phyloP scores from a whole-genome alignment of 2,797 vertebrate genomes.

The Crenuchus spilurus region DNA sequence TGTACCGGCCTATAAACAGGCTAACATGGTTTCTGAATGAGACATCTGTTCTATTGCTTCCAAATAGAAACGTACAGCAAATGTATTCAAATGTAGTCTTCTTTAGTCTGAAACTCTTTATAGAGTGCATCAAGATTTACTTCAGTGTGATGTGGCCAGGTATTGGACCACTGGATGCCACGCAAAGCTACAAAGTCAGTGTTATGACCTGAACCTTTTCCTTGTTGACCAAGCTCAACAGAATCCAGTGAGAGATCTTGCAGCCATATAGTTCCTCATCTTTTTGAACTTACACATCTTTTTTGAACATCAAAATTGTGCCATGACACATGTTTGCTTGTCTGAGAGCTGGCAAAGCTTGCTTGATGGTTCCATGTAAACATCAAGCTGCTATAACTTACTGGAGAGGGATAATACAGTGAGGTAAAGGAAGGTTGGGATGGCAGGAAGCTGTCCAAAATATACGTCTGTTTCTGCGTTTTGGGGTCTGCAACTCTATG shows the following conservation, averaged over 20 bases:
- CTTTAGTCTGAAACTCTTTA: not conserved
- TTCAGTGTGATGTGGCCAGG: not conserved
- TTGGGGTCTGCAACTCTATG: not conserved
- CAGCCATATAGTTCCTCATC: not conserved
- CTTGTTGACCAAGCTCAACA: not conserved
- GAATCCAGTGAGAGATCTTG: not conserved
- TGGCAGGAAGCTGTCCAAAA: constrained; percentile 2
- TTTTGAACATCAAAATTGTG: not conserved
- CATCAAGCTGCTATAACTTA: not conserved
- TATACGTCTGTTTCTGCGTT: not conserved
- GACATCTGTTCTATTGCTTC: not conserved
- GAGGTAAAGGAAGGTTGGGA: not conserved
- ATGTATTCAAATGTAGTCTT: not conserved
- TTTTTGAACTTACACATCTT: not conserved
- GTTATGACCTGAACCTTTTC: not conserved
- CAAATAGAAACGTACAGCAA: not conserved
- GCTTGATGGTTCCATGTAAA: not conserved
- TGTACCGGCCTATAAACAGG: too few species aligned
- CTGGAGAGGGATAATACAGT: not conserved
- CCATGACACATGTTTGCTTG: not conserved
- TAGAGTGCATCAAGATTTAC: not conserved
- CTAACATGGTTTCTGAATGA: not conserved
- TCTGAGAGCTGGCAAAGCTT: not conserved
- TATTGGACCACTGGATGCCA: too few species aligned
- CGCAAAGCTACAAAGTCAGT: too few species aligned